Conservation (phyloP, 64 coral and sea anemone genomes). For the Platygyra sinensis region DNA sequence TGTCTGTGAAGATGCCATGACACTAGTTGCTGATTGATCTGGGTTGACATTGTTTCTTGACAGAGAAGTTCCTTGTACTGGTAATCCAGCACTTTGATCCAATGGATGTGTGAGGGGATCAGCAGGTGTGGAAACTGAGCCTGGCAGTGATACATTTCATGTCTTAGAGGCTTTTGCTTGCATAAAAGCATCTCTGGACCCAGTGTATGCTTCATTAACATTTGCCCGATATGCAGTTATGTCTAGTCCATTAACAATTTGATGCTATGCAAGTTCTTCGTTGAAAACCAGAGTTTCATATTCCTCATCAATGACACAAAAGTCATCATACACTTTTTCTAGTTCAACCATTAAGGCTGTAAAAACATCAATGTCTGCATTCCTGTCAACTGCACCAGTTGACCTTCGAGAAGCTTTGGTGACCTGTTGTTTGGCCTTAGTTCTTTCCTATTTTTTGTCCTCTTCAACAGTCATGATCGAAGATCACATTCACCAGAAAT, state of each 20-base stretch:
- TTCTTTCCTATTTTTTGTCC: slow-evolving; percentile 28
- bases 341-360: slow-evolving; percentile 67
- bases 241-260: slow-evolving; percentile 63
- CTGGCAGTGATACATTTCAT: not conserved
- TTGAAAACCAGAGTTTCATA: slow-evolving; percentile 47
- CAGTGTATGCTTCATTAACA: slow-evolving; percentile 50
- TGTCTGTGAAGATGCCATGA: too few species aligned
- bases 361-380: slow-evolving; percentile 54
- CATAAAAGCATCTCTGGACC: slow-evolving; percentile 53
- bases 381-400: not conserved
- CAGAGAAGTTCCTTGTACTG: too few species aligned
- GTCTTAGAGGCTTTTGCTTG: slow-evolving; percentile 25
- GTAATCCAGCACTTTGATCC: too few species aligned
- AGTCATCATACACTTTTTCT: slow-evolving; percentile 60
- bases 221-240: slow-evolving; percentile 57
- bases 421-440: slow-evolving; percentile 49
- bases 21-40: too few species aligned
- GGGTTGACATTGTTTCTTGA: too few species aligned
- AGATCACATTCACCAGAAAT: slow-evolving; percentile 8
- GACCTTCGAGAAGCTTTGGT: slow-evolving; percentile 43
- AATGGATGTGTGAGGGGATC: too few species aligned
- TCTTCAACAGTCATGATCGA: slow-evolving; percentile 27
- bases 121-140: too few species aligned
- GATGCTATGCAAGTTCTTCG: slow-evolving; percentile 53
- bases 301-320: slow-evolving; percentile 67